These are phyloP conservation scores for Orthosia incerta DNA, from an alignment of 2,888 invertebrate genomes.

Conservation along the genomic window DNA sequence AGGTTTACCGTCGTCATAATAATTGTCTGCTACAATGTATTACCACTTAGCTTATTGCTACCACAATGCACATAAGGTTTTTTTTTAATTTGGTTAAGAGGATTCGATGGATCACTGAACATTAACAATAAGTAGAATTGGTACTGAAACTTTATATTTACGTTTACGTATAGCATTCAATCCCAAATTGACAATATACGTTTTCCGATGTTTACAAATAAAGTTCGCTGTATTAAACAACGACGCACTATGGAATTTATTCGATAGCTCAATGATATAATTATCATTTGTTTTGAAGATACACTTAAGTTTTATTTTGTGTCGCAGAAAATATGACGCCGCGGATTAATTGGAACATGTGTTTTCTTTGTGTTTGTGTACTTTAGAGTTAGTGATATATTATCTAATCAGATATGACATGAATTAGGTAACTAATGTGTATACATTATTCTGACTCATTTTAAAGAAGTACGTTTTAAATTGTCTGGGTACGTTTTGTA, in stretches of 20 bases:
- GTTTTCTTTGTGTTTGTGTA: slow-evolving; percentile 36
- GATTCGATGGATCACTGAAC: slow-evolving; percentile 30
- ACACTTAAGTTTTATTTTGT: slow-evolving; percentile 16
- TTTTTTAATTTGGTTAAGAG: slow-evolving; percentile 16
- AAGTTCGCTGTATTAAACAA: slow-evolving; percentile 22
- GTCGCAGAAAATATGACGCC: slow-evolving; percentile 37
- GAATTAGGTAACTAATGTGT: slow-evolving; percentile 44
- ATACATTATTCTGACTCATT: slow-evolving; percentile 35
- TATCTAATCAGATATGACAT: slow-evolving; percentile 36
- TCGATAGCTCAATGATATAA: slow-evolving; percentile 10
- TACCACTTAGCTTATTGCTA: neutral
- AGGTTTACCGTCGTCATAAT: neutral
- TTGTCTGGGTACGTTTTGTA: slow-evolving; percentile 9
- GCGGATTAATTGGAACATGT: slow-evolving; percentile 23
- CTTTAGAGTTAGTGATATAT: slow-evolving; percentile 22
- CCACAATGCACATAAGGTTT: neutral
- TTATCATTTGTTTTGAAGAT: slow-evolving; percentile 32
- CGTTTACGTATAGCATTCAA: slow-evolving; percentile 5
- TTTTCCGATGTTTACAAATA: slow-evolving; percentile 25
- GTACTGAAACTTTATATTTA: neutral
- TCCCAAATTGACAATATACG: slow-evolving; percentile 7
- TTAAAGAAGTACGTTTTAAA: slow-evolving; percentile 10
- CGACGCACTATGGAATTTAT: slow-evolving; percentile 31
- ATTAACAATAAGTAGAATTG: slow-evolving; percentile 26
- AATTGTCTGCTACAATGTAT: neutral